Base-by-base conservation (phyloP, 2,888 invertebrate species). In the Pasiphila rectangulata region DNA sequence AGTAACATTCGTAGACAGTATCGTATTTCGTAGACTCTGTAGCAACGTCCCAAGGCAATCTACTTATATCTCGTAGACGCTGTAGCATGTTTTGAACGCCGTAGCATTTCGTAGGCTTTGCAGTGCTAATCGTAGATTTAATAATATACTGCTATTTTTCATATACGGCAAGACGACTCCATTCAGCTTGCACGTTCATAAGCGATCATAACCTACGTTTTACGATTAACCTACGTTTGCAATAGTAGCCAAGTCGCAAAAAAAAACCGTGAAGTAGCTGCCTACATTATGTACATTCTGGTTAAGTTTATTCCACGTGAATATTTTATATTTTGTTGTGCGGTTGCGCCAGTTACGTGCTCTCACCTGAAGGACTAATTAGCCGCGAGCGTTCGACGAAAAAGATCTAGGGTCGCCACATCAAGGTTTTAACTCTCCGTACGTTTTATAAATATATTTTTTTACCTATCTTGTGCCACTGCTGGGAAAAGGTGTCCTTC, bases 321-420 rank as follows among this genome's bases (percentile, higher is more conserved):
- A 35, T 32, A 30, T 35, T 39, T 39, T 13, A 12, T 23, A 19
- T 29, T 36, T 17, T 32, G 20, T 27, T 30, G 15, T 13, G 39
- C 34, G 6, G n/a, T 19, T 10, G 23, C 17, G 16, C 9, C 37
- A 32, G 46, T 42, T 36, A 25, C 20, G 21, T 35, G 30, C 30
- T 9, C 46, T 42, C 37, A 30, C 25, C 35, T 48, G 48, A 34
- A 44, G 32, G 4, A 25, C 27, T 48, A 56, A 56, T 53, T 56
- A 46, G 15, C 35, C 35, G 10, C 38, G 25, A 50, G 43, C 45
- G 36, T 50, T 24, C 27, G 27, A 27, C 42, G 2, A 19, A 30
- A 27, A 10, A 17, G 3, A 3, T 23, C 25, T 24, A 49, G 39
- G 48, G 44, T 7, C 30, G 24, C 32, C 0, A 4, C n/a, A 2